Conservation (phyloP, 2,113 vertebrate species). For the Datnioides undecimradiatus region DNA sequence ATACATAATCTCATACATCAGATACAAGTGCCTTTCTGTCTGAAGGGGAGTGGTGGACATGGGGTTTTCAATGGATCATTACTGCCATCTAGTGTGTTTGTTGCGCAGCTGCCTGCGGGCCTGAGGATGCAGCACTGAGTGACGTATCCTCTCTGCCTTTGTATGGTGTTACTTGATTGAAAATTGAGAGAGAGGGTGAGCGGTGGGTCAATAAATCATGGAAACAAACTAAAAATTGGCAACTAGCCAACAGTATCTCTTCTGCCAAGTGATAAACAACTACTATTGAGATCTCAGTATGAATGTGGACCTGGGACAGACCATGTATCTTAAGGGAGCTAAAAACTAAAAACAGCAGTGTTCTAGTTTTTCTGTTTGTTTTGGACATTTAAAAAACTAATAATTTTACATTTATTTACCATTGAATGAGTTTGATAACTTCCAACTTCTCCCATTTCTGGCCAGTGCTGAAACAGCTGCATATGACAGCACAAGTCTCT, state of each 20-base stretch:
- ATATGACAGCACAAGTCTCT: not conserved
- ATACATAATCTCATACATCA: conserved; percentile 43
- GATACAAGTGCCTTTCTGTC: not conserved
- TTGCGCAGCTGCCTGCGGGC: not conserved
- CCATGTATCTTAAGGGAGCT: too few relatives aligned
- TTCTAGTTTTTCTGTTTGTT: too few relatives aligned
- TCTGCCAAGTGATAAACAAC: not conserved
- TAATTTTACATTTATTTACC: too few relatives aligned
- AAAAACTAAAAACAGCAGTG: too few relatives aligned
- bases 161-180: conserved; percentile 11
- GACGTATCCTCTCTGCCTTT: not conserved
- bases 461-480: not conserved
- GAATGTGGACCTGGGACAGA: too few relatives aligned
- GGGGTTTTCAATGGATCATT: conserved; percentile 44
- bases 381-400: too few relatives aligned
- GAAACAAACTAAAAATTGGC: not conserved
- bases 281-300: not conserved
- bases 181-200: not conserved
- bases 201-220: not conserved
- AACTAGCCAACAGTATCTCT: not conserved
- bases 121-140: not conserved
- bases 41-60: conserved; percentile 49
- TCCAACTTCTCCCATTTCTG: not conserved
- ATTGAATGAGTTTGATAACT: not conserved
- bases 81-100: conserved; percentile 78